Evolutionary conservation across 2,888 invertebrate species (phyloP).

Genomic region (Troides helena): DNA sequence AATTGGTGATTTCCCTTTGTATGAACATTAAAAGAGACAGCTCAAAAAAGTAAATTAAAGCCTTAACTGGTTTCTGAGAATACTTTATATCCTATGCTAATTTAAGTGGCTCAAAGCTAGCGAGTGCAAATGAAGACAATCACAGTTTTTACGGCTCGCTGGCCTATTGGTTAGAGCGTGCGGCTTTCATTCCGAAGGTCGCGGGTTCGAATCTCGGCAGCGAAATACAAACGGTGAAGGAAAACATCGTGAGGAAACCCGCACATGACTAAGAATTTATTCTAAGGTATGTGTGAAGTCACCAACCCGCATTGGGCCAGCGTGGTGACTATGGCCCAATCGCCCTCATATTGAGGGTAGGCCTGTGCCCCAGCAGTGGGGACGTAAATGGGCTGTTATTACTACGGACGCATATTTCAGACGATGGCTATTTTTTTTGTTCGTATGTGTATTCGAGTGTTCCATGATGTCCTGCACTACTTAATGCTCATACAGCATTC

Average conservation of each 20-base stretch:
- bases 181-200: too few relatives aligned
- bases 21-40: not conserved
- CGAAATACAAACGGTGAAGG: too few relatives aligned
- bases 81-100: not conserved
- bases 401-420: not conserved
- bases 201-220: too few relatives aligned
- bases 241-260: too few relatives aligned
- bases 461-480: not conserved
- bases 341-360: too few relatives aligned
- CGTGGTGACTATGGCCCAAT: too few relatives aligned
- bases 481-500: not conserved
- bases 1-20: not conserved
- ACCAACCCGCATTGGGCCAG: too few relatives aligned
- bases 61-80: slow-evolving; percentile 1
- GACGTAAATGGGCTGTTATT: too few relatives aligned
- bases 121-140: not conserved
- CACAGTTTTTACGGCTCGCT: not conserved
- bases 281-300: too few relatives aligned
- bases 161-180: too few relatives aligned
- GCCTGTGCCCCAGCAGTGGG: too few relatives aligned
- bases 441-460: not conserved
- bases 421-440: not conserved
- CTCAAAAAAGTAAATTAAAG: not conserved
- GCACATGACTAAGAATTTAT: too few relatives aligned
- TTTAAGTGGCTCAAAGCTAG: not conserved